Conservation (phyloP, 2,113 vertebrate genomes). For the Otocyon megalotis region DNA sequence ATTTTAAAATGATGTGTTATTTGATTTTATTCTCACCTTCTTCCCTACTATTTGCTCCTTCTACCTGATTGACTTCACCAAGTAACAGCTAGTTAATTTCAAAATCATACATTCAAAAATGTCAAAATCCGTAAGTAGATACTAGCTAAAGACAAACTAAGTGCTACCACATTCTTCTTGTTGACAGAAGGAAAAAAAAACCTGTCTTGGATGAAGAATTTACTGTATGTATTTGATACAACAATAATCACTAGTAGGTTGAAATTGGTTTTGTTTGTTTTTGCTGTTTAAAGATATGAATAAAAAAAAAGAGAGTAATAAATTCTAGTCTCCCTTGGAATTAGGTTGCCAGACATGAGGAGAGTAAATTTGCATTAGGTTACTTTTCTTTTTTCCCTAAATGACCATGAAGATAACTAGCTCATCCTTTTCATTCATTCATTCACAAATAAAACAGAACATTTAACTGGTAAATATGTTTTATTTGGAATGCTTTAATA, state of each 20-base stretch:
- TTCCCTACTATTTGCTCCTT: neutral
- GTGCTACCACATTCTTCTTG: neutral
- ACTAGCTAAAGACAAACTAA: neutral
- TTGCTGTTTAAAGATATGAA: neutral
- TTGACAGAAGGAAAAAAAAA: neutral
- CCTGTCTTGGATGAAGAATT: conserved; percentile 26
- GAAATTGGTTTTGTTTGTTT: neutral
- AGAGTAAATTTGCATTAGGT: conserved; percentile 11
- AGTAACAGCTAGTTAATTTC: neutral
- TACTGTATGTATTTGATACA: conserved; percentile 34
- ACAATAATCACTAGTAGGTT: conserved; percentile 53
- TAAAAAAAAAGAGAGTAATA: conserved; percentile 29
- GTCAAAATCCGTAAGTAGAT: conserved; percentile 22
- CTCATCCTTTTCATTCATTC: conserved; percentile 47
- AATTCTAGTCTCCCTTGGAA: neutral
- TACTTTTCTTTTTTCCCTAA: neutral
- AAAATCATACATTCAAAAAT: conserved; percentile 21
- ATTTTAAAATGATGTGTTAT: conserved; percentile 36
- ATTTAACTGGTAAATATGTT: conserved; percentile 42
- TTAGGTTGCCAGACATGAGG: neutral
- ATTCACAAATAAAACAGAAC: conserved; percentile 55
- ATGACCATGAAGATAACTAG: conserved; percentile 33
- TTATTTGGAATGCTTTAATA: conserved; percentile 64
- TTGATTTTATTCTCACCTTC: conserved; percentile 36
- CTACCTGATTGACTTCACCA: neutral